Percentiles rank a stretch among this genome's conserved stretches.
phyloP scores from a whole-genome alignment of 23 tunicate species.

The Halocynthia roretzi region DNA sequence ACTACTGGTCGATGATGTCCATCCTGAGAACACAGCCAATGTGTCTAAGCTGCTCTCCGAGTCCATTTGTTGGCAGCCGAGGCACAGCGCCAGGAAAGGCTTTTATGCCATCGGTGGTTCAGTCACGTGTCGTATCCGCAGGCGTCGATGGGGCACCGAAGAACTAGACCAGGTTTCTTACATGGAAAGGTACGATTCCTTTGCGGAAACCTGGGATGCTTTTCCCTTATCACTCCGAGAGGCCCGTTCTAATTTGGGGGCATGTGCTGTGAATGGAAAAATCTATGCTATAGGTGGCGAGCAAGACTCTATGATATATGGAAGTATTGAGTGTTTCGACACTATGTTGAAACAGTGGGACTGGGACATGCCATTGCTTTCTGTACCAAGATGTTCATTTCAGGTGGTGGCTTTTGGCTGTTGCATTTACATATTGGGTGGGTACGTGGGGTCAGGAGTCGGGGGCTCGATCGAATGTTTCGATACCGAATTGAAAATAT shows the following conservation, averaged over 20 bases:
- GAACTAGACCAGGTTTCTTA: slow-evolving; percentile 12
- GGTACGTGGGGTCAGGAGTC: slow-evolving; percentile 14
- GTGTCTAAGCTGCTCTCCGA: too few relatives aligned
- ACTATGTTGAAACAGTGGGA: slow-evolving; percentile 14
- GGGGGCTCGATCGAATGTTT: slow-evolving; percentile 16
- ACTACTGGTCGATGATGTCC: background rate
- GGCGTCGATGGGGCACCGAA: background rate
- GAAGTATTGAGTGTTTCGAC: slow-evolving; percentile 18
- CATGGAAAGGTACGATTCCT: slow-evolving; percentile 21
- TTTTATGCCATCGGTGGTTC: slow-evolving; percentile 19
- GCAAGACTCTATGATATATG: slow-evolving; percentile 25
- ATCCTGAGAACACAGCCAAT: too few relatives aligned
- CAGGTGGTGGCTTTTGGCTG: background rate
- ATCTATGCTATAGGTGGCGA: slow-evolving; percentile 29
- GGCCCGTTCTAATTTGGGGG: slow-evolving; percentile 1
- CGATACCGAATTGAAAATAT: slow-evolving; percentile 4
- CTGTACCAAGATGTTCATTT: slow-evolving; percentile 13
- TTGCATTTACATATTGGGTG: slow-evolving; percentile 10
- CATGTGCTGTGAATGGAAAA: slow-evolving; percentile 19
- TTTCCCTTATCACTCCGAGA: slow-evolving; percentile 7
- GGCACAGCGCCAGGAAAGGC: slow-evolving; percentile 16
- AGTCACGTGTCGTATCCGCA: background rate
- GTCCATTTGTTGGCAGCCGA: background rate
- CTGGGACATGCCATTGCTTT: slow-evolving; percentile 3
- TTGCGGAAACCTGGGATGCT: slow-evolving; percentile 8